Percentiles rank a stretch among this genome's conserved stretches.
phyloP scores from a whole-genome alignment of 1,140 invertebrate genomes.

The Thaumatotibia leucotreta region DNA sequence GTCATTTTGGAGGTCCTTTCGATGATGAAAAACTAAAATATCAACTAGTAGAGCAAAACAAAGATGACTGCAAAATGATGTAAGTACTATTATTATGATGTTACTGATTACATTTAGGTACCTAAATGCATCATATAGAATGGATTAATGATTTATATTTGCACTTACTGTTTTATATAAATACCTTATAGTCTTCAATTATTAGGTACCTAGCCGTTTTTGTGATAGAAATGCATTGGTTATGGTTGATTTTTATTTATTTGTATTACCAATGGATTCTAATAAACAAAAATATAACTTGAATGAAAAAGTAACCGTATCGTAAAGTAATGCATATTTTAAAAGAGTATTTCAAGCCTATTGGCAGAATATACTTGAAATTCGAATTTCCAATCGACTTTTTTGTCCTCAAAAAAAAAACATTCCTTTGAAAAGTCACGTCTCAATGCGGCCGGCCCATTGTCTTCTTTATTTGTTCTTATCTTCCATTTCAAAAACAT shows the following conservation, averaged over 20 bases:
- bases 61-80: neutral
- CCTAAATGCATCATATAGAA: neutral
- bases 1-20: neutral
- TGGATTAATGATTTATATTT: neutral
- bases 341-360: neutral
- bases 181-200: neutral
- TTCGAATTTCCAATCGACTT: neutral
- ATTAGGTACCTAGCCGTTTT: too few relatives aligned
- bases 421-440: neutral
- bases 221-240: too few relatives aligned
- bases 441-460: conserved; percentile 9
- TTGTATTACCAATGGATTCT: too few relatives aligned
- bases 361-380: neutral
- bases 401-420: neutral
- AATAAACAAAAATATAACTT: neutral
- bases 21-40: neutral
- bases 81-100: too few relatives aligned
- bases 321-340: neutral
- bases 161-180: neutral
- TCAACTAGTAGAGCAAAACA: neutral
- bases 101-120: too few relatives aligned
- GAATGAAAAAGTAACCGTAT: too few relatives aligned
- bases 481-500: neutral
- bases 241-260: neutral
- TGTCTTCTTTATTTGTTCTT: conserved; percentile 11